phyloP scores from a whole-genome alignment of 2,888 invertebrate genomes.

The Callinectes sapidus region DNA sequence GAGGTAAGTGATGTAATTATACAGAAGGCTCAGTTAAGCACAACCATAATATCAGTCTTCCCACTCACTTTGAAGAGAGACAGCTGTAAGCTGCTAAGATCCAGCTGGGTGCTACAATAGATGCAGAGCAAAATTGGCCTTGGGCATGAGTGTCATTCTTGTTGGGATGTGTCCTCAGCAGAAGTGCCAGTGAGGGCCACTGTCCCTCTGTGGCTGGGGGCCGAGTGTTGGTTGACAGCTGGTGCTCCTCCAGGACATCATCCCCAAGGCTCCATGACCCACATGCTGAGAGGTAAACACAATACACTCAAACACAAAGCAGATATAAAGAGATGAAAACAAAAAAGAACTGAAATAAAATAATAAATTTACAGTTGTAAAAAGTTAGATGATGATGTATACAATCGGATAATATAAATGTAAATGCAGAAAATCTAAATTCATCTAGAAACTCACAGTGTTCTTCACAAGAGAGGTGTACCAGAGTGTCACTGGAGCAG shows the following conservation, averaged over 20 bases:
- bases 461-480: conserved; percentile 62
- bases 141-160: conserved; percentile 44
- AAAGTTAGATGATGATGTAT: background rate
- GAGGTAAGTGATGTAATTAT: background rate
- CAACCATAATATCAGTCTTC: background rate
- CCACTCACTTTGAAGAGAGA: conserved; percentile 55
- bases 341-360: background rate
- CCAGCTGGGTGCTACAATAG: conserved; percentile 60
- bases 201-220: conserved; percentile 38
- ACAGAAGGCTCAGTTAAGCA: background rate
- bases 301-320: background rate
- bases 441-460: conserved; percentile 27
- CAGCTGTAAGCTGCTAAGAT: conserved; percentile 64
- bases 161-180: conserved; percentile 42
- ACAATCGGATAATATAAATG: background rate
- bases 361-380: background rate
- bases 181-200: conserved; percentile 60
- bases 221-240: background rate
- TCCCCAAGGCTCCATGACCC: conserved; percentile 42
- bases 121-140: conserved; percentile 58
- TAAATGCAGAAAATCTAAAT: background rate
- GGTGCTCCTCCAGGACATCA: conserved; percentile 32
- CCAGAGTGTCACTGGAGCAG: conserved; percentile 62
- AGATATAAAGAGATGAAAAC: background rate
- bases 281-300: conserved; percentile 34